Evolutionary conservation across 1,140 invertebrate genomes (phyloP).

Genomic region (Drosophila nebulosa): DNA sequence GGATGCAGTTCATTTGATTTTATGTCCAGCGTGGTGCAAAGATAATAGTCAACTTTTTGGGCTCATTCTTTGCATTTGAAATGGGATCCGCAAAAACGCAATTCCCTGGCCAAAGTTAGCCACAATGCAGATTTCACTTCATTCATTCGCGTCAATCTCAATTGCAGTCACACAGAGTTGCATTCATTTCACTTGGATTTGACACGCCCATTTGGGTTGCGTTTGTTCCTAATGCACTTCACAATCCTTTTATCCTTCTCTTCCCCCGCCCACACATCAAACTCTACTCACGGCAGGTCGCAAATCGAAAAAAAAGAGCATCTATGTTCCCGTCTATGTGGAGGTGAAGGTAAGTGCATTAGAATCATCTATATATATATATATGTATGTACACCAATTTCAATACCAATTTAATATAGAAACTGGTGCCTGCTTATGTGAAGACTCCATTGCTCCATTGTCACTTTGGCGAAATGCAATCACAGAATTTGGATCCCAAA

Average conservation of each 20-base stretch:
- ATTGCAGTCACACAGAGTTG: slow-evolving; percentile 32
- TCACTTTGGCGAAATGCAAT: slow-evolving; percentile 84
- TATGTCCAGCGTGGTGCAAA: slow-evolving; percentile 38
- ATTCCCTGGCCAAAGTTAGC: slow-evolving; percentile 6
- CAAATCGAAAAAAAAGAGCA: slow-evolving; percentile 47
- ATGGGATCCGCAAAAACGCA: slow-evolving; percentile 25
- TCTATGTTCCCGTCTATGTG: slow-evolving; percentile 64
- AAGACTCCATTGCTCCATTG: slow-evolving; percentile 86
- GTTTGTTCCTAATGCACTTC: slow-evolving; percentile 38
- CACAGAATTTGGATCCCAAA: slow-evolving; percentile 81
- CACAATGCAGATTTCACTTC: slow-evolving; percentile 55
- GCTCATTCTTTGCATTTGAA: slow-evolving; percentile 70
- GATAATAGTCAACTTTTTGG: slow-evolving; percentile 69
- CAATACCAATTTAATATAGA: slow-evolving; percentile 38
- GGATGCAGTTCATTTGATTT: slow-evolving; percentile 64
- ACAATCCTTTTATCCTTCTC: slow-evolving; percentile 2
- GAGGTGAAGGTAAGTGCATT: slow-evolving; percentile 72
- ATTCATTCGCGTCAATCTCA: slow-evolving; percentile 57
- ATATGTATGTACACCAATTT: too few relatives aligned
- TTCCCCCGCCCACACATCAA: not conserved
- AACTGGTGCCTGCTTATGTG: slow-evolving; percentile 80
- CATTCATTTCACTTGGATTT: slow-evolving; percentile 31
- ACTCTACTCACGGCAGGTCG: slow-evolving; percentile 19
- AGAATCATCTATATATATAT: not conserved
- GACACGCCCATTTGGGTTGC: slow-evolving; percentile 33